Evolutionary conservation across 2,797 vertebrate genomes (phyloP).

Genomic region (Myotis vivesi): DNA sequence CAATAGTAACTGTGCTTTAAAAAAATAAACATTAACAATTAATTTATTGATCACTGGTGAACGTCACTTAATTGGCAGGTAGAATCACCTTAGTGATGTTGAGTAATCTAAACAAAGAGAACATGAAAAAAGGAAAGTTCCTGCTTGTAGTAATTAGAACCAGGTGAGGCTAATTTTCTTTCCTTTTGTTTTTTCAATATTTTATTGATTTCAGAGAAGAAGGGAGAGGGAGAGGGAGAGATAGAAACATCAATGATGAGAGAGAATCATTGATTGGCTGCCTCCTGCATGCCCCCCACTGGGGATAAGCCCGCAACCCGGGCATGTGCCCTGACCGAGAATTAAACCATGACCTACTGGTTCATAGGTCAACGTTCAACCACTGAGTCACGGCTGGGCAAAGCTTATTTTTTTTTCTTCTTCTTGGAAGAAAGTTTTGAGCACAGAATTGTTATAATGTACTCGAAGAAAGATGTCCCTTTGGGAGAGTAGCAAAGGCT

Average conservation of each 20-base stretch:
- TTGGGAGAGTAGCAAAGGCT: neutral
- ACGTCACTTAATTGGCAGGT: neutral
- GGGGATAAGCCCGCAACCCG: no score
- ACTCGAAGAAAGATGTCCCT: neutral
- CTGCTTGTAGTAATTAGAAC: neutral
- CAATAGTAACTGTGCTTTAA: neutral
- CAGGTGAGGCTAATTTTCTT: neutral
- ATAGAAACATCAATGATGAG: no score
- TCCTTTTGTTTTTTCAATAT: neutral
- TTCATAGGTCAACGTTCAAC: no score
- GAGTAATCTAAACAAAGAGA: neutral
- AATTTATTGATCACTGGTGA: neutral
- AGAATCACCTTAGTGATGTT: neutral
- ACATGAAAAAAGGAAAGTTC: neutral
- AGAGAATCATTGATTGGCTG: no score
- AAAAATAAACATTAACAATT: neutral
- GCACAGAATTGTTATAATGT: neutral
- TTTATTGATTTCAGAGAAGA: no score
- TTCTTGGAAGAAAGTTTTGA: neutral
- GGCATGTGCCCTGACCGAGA: no score
- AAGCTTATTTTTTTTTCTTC: neutral
- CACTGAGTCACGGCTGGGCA: no score
- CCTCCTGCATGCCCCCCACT: no score
- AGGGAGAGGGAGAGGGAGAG: no score
- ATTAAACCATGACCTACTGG: no score